Evolutionary conservation across 2,113 vertebrate species (phyloP).

Genomic region (Setophaga petechia): DNA sequence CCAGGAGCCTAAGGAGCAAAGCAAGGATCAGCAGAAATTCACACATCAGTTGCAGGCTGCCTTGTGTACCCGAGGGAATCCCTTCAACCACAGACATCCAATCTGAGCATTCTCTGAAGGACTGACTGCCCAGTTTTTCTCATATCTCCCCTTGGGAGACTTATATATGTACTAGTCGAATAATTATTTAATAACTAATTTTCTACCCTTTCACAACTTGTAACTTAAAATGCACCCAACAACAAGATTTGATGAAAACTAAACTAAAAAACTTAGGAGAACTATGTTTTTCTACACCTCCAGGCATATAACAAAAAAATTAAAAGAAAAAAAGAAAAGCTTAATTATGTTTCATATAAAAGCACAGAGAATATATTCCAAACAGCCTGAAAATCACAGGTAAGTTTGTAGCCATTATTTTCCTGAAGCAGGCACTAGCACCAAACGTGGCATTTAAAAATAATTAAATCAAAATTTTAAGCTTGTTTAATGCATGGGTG

Average conservation of each 20-base stretch:
- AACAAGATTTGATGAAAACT: neutral
- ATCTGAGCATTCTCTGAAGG: neutral
- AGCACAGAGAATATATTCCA: neutral
- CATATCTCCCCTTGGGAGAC: neutral
- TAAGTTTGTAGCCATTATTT: neutral
- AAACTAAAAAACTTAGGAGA: neutral
- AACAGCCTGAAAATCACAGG: neutral
- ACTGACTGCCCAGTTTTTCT: neutral
- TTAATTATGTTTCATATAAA: neutral
- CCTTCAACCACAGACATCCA: neutral
- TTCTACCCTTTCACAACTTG: neutral
- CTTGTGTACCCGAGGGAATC: accelerated
- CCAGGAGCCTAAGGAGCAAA: neutral
- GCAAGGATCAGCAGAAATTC: neutral
- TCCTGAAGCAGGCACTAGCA: neutral
- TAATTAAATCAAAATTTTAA: constrained; percentile 41
- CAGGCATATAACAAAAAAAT: too few species aligned
- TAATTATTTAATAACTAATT: neutral
- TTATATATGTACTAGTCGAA: neutral
- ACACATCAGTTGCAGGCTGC: neutral
- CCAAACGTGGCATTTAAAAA: neutral
- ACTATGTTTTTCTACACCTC: neutral
- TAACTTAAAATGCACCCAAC: neutral
- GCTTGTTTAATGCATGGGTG: constrained; percentile 23
- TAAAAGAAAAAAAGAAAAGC: too few species aligned